Base-by-base conservation (phyloP, 1,140 invertebrate species). In the Maniola jurtina region DNA sequence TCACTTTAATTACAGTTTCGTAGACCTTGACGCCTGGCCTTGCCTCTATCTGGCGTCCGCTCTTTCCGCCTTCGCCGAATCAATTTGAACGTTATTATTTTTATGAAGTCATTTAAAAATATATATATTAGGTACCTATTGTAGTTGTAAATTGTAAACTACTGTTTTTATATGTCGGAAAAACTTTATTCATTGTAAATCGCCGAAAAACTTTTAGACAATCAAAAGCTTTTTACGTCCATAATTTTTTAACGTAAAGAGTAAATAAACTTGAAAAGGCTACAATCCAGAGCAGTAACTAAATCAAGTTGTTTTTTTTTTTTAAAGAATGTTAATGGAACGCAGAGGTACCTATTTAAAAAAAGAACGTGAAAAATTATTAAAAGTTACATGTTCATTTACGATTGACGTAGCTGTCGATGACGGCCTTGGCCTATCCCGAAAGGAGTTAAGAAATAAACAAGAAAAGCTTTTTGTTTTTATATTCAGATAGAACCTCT, bases 1-100 rank as follows among this genome's bases (percentile, higher is more conserved):
- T 79, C 72, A 40, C 56, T 68, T 71, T 77, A 72, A 73, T 76
- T 71, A 73, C 61, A 58, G 68, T 66, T 79, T 85, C 79, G 77
- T 77, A 60, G 83, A 88, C 88, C 88, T 90, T 89, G 88, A 79
- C 64, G 79, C 65, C 48, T 88, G 84, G 86, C 88, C 88, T 90
- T 87, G 88, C 76, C 61, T 84, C 79, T 86, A 85, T 87, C 86
- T 84, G 79, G 80, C 83, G 81, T 75, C 79, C 85, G 85, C 80
- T 89, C 86, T 89, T 90, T 90, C 88, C 88, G 88, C 88, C 88
- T 90, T 89, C 83, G 83, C 77, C 82, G 82, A 88, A 86, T 89
- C 84, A 86, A 87, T 89, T 89, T 83, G 81, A 86, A 83, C 77
- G 77, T 83, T 85, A 84, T 84, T 82, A 86, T 89, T 85, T 88